These are phyloP conservation scores for Paragorgia papillata DNA, from an alignment of 92 coral and sea anemone species.

Conservation along the genomic window DNA sequence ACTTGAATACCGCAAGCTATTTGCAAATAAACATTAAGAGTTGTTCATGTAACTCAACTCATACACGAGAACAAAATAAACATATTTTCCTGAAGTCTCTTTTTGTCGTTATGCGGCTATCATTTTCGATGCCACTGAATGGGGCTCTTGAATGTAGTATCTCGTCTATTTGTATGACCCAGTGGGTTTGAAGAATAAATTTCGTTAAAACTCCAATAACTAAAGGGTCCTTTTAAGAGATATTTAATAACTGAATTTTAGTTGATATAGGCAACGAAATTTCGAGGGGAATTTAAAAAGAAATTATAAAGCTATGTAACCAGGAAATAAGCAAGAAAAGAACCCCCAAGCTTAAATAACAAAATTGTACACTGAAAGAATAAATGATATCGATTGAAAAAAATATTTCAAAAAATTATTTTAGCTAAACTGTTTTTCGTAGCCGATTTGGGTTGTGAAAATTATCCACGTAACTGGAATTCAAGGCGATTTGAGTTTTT, in stretches of 20 bases:
- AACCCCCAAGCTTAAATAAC: neutral
- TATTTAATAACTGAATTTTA: neutral
- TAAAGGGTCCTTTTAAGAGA: neutral
- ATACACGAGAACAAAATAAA: no score
- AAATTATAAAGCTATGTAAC: neutral
- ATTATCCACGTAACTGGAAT: no score
- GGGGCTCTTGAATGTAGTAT: neutral
- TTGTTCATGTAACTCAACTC: no score
- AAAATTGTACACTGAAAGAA: neutral
- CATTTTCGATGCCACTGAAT: no score
- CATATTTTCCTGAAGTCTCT: no score
- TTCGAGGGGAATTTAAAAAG: neutral
- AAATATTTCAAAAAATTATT: neutral
- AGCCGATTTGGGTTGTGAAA: no score
- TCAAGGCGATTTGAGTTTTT: neutral
- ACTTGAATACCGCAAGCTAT: neutral
- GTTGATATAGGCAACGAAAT: neutral
- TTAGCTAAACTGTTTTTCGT: neutral
- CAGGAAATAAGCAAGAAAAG: neutral
- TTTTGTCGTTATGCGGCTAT: no score
- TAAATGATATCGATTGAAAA: neutral
- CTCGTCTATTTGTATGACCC: neutral
- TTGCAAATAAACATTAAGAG: neutral
- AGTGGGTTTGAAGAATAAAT: neutral
- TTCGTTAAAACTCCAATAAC: neutral